These are phyloP conservation scores for Ameiurus melas DNA, from an alignment of 2,113 vertebrate genomes.

Conservation along the genomic window DNA sequence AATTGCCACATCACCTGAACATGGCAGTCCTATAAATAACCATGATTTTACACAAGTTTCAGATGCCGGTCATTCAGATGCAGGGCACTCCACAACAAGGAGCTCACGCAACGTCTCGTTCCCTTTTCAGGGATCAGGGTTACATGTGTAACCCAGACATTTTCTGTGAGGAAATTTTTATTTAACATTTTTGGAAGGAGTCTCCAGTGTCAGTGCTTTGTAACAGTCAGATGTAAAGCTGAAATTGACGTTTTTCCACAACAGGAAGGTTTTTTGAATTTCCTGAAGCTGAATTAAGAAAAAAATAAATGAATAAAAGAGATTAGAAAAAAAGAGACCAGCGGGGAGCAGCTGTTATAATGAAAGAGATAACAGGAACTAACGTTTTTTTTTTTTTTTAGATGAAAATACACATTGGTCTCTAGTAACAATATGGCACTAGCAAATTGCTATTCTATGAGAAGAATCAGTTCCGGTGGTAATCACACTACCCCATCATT, in stretches of 20 bases:
- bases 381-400: background rate
- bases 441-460: background rate
- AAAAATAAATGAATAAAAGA: background rate
- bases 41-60: too few species aligned
- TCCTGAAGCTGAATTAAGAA: background rate
- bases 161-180: background rate
- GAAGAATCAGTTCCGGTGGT: background rate
- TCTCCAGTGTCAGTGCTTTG: background rate
- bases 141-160: too few species aligned
- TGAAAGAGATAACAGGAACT: background rate
- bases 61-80: too few species aligned
- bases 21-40: too few species aligned
- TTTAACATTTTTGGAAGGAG: background rate
- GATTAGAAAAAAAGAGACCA: background rate
- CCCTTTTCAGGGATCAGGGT: too few species aligned
- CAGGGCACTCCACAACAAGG: too few species aligned
- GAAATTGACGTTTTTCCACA: background rate
- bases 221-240: background rate
- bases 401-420: background rate
- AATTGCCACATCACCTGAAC: too few species aligned
- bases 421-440: background rate
- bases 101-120: too few species aligned
- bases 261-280: background rate
- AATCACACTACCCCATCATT: background rate
- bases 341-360: background rate